A percentile compares a stretch with the other conserved stretches of the same genome.
Evolutionary conservation across 2,113 vertebrate species (phyloP).

Genomic region (Petromus typicus): DNA sequence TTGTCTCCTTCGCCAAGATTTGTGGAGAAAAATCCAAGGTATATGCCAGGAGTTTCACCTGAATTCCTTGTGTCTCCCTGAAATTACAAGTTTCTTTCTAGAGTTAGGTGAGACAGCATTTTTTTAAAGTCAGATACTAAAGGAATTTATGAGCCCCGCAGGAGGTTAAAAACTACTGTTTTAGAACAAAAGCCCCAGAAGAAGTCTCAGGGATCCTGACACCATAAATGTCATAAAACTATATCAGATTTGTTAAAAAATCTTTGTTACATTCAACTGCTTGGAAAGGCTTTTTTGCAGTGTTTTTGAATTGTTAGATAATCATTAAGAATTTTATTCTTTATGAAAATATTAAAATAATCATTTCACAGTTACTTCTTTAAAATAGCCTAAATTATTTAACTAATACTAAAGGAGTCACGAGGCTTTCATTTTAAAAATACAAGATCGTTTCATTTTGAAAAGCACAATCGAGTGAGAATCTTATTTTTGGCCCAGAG

Average conservation of each 20-base stretch:
- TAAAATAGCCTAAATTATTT: background rate
- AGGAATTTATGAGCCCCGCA: background rate
- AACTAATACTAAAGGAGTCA: constrained; percentile 27
- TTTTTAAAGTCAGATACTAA: background rate
- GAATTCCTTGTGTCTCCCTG: constrained; percentile 2
- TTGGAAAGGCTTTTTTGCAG: background rate
- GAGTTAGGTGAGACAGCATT: background rate
- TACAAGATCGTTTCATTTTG: constrained; percentile 44
- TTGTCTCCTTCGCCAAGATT: background rate
- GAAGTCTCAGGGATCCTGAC: background rate
- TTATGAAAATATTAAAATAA: constrained; percentile 10
- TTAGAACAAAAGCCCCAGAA: constrained; percentile 11
- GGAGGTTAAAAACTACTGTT: background rate
- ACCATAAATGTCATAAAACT: background rate
- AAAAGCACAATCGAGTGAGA: constrained; percentile 7
- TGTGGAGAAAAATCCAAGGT: background rate
- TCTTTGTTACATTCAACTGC: background rate
- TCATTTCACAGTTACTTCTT: constrained; percentile 19
- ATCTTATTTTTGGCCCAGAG: constrained; percentile 27
- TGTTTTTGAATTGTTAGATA: constrained; percentile 52
- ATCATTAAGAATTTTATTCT: constrained; percentile 49
- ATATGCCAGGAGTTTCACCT: constrained; percentile 25
- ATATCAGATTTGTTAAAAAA: background rate
- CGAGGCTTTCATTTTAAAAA: constrained; percentile 54
- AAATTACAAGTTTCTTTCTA: too few species aligned